Evolutionary conservation across 2,888 invertebrate species (phyloP).

Genomic region (Branchellion lobata): DNA sequence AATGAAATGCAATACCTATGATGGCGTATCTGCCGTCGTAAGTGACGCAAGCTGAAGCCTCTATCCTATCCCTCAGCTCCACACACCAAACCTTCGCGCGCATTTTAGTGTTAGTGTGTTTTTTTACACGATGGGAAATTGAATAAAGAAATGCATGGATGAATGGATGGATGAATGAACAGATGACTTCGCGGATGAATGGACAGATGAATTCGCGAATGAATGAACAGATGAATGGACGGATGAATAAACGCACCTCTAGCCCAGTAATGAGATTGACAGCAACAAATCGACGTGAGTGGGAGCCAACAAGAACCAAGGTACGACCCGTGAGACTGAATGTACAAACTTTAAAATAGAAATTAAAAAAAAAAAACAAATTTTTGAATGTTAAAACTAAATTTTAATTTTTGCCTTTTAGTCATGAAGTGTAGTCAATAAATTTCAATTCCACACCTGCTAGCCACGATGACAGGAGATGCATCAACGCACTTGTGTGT

Average conservation of each 20-base stretch:
- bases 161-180: no score
- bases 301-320: constrained; percentile 70
- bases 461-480: constrained; percentile 65
- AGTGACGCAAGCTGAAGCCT: constrained; percentile 68
- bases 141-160: no score
- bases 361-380: neutral
- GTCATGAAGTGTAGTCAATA: no score
- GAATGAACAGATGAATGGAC: no score
- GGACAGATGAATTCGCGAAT: no score
- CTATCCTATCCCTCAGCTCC: constrained; percentile 72
- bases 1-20: no score
- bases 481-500: constrained; percentile 81
- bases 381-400: no score
- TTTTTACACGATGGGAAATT: no score
- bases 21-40: constrained; percentile 65
- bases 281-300: constrained; percentile 73
- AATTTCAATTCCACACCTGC: no score
- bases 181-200: no score
- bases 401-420: no score
- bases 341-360: neutral
- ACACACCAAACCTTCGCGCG: constrained; percentile 56
- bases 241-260: constrained; percentile 47
- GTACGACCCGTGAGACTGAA: neutral
- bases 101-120: neutral
- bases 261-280: constrained; percentile 67